Evolutionary conservation across 2,113 vertebrate species (phyloP).

Genomic region (Chaetodon trifascialis): DNA sequence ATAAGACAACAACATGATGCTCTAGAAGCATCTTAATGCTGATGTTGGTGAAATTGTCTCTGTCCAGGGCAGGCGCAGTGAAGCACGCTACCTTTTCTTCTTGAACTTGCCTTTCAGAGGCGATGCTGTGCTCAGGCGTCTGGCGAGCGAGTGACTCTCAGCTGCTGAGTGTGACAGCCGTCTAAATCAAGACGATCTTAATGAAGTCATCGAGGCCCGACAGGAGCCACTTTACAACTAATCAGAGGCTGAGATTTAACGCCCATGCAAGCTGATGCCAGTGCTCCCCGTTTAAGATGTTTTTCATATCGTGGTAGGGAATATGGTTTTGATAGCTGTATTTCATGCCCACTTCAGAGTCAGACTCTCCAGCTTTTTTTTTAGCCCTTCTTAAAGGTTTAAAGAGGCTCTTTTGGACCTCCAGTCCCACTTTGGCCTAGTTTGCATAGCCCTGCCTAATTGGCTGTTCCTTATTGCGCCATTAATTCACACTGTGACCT

Average conservation of each 20-base stretch:
- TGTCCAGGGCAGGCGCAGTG: conserved; percentile 33
- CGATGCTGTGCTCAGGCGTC: conserved; percentile 67
- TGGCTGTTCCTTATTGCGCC: conserved; percentile 70
- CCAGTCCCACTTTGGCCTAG: conserved; percentile 56
- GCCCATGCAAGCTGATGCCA: conserved; percentile 12
- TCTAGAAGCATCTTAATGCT: conserved; percentile 54
- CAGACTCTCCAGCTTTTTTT: conserved; percentile 28
- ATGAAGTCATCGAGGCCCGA: conserved; percentile 67
- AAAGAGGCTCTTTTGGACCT: conserved; percentile 35
- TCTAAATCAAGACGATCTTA: conserved; percentile 65
- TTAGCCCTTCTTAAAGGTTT: conserved; percentile 28
- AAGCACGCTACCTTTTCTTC: conserved; percentile 67
- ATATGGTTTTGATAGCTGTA: conserved; percentile 10
- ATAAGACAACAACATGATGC: conserved; percentile 38
- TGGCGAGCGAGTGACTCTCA: conserved; percentile 59
- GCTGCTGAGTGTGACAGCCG: conserved; percentile 49
- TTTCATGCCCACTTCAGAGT: conserved; percentile 23
- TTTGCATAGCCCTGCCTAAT: conserved; percentile 63
- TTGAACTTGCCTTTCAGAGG: conserved; percentile 75
- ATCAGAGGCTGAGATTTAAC: conserved; percentile 33
- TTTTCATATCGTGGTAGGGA: conserved; percentile 33
- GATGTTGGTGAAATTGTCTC: conserved; percentile 51
- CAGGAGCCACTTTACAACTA: conserved; percentile 44
- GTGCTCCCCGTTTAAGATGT: neutral
- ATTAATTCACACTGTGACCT: conserved; percentile 74